Conservation (phyloP, 2,113 vertebrate genomes). For the Hucho hucho region DNA sequence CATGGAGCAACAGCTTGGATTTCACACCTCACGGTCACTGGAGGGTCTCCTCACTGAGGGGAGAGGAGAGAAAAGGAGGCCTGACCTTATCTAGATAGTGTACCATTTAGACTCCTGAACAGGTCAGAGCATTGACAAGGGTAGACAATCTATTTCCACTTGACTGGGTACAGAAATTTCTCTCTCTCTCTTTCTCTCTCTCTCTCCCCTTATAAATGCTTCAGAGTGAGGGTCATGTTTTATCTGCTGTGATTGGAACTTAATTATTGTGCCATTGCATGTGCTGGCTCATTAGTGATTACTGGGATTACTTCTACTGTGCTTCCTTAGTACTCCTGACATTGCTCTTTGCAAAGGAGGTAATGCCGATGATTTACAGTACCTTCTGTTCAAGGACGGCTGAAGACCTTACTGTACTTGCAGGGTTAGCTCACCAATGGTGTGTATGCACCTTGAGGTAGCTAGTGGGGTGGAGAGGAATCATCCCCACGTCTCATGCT, state of each 20-base stretch:
- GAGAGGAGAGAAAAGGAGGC: background rate
- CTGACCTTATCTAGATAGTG: background rate
- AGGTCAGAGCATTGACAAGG: background rate
- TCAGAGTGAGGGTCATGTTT: background rate
- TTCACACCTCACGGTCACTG: background rate
- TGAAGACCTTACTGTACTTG: background rate
- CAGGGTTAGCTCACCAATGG: too few relatives aligned
- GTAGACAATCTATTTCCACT: slow-evolving; percentile 1
- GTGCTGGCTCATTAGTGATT: background rate
- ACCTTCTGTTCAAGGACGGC: background rate
- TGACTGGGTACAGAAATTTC: background rate
- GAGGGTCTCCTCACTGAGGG: background rate
- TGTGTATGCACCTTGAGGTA: too few relatives aligned
- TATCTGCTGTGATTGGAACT: background rate
- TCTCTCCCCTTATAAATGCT: background rate
- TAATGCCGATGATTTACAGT: background rate
- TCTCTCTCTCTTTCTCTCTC: background rate
- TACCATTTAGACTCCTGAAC: background rate
- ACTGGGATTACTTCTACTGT: background rate
- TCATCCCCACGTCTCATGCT: too few relatives aligned
- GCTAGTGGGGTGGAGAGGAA: too few relatives aligned
- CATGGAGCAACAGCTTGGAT: background rate
- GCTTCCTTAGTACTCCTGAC: background rate
- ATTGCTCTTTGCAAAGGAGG: background rate
- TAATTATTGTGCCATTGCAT: background rate